Evolutionary conservation across 2,113 vertebrate species (phyloP).

Genomic region (Ammodytes dubius): DNA sequence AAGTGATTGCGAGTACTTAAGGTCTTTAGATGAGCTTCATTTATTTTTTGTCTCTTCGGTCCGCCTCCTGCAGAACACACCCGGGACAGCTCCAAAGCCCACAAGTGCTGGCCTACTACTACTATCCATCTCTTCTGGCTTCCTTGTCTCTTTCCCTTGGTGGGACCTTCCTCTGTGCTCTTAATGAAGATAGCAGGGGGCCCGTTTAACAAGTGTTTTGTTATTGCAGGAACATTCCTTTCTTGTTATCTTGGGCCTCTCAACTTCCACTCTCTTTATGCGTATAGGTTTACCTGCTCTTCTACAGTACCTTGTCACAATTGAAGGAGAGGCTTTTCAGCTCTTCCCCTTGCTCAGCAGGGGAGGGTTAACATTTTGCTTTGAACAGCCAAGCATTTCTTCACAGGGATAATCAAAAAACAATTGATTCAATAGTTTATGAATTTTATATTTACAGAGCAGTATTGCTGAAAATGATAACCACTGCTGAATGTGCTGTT

Average conservation of each 20-base stretch:
- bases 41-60: constrained; percentile 30
- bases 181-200: constrained; percentile 71
- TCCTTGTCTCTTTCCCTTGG: constrained; percentile 33
- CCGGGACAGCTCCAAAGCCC: constrained; percentile 35
- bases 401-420: not conserved
- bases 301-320: constrained; percentile 31
- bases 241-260: constrained; percentile 70
- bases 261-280: constrained; percentile 56
- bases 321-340: constrained; percentile 24
- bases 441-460: constrained; percentile 12
- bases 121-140: constrained; percentile 34
- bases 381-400: constrained; percentile 5
- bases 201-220: constrained; percentile 67
- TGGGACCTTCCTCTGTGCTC: constrained; percentile 42
- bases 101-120: not conserved
- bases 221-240: constrained; percentile 75
- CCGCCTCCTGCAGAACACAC: constrained; percentile 26
- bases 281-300: constrained; percentile 57
- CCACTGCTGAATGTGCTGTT: constrained; percentile 18
- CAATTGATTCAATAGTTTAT: constrained; percentile 28
- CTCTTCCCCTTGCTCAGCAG: constrained; percentile 18
- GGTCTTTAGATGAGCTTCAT: constrained; percentile 39
- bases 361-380: constrained; percentile 1
- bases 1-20: constrained; percentile 66
- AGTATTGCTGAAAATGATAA: constrained; percentile 29